These are phyloP conservation scores for Neotoma lepida DNA, from an alignment of 2,113 vertebrate species.

Conservation along the genomic window DNA sequence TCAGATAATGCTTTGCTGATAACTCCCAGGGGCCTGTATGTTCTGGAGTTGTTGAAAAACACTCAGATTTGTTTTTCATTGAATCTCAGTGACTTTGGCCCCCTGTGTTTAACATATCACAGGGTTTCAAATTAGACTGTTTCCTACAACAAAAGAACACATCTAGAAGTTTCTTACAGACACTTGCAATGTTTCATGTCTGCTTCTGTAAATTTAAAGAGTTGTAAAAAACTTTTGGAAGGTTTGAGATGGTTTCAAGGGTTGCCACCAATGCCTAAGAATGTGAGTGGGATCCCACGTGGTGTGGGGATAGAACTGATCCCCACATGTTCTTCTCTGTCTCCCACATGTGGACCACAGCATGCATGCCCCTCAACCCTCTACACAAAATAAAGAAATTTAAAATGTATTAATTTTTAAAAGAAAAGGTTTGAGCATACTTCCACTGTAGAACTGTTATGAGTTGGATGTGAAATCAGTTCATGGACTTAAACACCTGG, in stretches of 20 bases:
- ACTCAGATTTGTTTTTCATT: conserved; percentile 51
- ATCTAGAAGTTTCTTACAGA: neutral
- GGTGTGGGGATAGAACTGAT: too few species aligned
- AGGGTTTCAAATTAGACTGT: conserved; percentile 19
- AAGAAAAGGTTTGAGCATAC: neutral
- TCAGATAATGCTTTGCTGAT: conserved; percentile 52
- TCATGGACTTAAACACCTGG: neutral
- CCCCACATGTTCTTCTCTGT: neutral
- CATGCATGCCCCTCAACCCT: neutral
- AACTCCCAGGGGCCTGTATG: conserved; percentile 5
- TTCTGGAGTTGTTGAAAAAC: conserved; percentile 39
- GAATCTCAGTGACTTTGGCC: conserved; percentile 22
- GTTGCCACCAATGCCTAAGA: neutral
- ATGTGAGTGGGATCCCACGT: neutral
- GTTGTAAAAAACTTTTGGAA: neutral
- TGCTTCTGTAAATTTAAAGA: neutral
- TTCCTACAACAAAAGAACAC: neutral
- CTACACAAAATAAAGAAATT: neutral
- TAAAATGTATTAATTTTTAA: neutral
- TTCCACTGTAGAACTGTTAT: neutral
- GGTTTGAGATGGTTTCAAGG: neutral
- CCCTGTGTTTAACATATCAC: conserved; percentile 33
- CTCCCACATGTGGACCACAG: neutral
- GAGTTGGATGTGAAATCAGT: neutral
- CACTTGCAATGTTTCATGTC: neutral